Evolutionary conservation across 2,113 vertebrate genomes (phyloP).

Genomic region (Gorsachius goisagi): DNA sequence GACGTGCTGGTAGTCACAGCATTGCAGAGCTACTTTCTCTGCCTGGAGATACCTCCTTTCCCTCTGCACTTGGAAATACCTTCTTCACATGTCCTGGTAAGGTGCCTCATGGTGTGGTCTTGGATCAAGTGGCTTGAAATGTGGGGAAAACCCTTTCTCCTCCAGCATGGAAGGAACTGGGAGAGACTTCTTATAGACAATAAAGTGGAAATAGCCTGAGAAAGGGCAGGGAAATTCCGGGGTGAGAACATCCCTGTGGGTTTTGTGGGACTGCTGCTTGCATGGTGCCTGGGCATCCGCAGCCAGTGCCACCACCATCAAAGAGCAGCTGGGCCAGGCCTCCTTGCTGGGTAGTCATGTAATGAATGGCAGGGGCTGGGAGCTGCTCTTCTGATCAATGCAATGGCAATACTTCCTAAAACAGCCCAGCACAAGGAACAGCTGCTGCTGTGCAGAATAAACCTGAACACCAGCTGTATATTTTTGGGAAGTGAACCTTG

Average conservation of each 20-base stretch:
- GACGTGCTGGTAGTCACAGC: background rate
- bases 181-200: background rate
- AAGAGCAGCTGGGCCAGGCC: background rate
- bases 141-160: background rate
- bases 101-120: background rate
- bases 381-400: background rate
- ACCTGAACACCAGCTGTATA: background rate
- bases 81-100: background rate
- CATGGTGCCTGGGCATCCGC: fast-evolving
- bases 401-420: background rate
- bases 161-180: background rate
- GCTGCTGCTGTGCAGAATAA: background rate
- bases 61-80: background rate
- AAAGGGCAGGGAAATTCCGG: background rate
- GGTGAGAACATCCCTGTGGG: fast-evolving
- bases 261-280: background rate
- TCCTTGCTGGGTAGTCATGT: background rate
- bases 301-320: background rate
- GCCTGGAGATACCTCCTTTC: background rate
- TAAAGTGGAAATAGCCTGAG: background rate
- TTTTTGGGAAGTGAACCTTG: background rate
- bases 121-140: background rate
- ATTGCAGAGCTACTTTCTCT: background rate
- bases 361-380: background rate
- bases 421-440: background rate